Conservation (phyloP, 2,888 invertebrate species). For the Thelaira solivaga region DNA sequence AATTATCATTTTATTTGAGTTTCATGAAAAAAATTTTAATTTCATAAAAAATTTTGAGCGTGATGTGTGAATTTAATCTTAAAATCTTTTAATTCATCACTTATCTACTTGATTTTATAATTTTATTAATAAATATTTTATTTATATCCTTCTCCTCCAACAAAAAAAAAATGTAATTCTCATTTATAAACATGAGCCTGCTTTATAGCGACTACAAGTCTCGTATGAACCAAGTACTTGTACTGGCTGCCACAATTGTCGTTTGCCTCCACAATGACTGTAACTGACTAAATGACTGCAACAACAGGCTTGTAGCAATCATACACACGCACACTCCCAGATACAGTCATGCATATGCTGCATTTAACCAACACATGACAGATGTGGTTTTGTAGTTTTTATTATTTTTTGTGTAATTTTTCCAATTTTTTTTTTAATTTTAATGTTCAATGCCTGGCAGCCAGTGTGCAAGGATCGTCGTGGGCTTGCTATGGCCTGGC, state of each 20-base stretch:
- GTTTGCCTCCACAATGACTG: slow-evolving; percentile 28
- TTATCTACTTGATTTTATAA: background rate
- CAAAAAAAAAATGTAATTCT: background rate
- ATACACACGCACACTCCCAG: background rate
- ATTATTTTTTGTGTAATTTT: slow-evolving; percentile 6
- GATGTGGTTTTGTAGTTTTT: slow-evolving; percentile 52
- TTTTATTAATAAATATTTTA: no score
- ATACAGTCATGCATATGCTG: slow-evolving; percentile 7
- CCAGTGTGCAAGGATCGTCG: slow-evolving; percentile 20
- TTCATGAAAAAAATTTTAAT: no score
- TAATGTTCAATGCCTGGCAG: slow-evolving; percentile 26
- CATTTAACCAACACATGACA: slow-evolving; percentile 43
- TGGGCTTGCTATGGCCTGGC: slow-evolving; percentile 1
- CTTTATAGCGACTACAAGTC: slow-evolving; percentile 46
- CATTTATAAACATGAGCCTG: background rate
- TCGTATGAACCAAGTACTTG: slow-evolving; percentile 19
- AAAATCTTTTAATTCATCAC: no score
- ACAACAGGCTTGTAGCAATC: background rate
- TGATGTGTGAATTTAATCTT: no score
- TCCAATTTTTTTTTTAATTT: slow-evolving; percentile 1
- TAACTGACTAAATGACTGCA: slow-evolving; percentile 16
- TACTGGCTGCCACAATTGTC: slow-evolving; percentile 34
- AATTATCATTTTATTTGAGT: no score
- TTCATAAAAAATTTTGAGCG: no score
- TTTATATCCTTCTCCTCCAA: background rate